A percentile compares a stretch with the other conserved stretches of the same genome.
These are phyloP conservation scores for Leucophenga montana DNA, from an alignment of 2,888 invertebrate species.

Conservation along the genomic window DNA sequence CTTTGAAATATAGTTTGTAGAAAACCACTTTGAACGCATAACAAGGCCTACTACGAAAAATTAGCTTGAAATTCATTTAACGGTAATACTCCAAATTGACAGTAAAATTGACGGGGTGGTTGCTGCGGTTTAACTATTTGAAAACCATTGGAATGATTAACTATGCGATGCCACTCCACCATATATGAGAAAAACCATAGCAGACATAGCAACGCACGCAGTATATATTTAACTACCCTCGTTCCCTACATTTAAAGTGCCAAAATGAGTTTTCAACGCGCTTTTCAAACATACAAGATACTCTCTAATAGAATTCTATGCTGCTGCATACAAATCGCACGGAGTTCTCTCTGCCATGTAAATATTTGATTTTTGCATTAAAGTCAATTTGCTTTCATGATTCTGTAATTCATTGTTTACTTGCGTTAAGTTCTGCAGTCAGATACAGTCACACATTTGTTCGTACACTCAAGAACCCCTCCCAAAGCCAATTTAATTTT, in stretches of 20 bases:
- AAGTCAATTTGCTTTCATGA: constrained; percentile 74
- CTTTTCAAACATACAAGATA: constrained; percentile 19
- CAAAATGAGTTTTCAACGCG: constrained; percentile 54
- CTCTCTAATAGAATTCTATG: constrained; percentile 4
- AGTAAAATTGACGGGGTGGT: too few species aligned
- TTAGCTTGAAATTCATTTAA: too few species aligned
- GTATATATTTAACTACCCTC: too few species aligned
- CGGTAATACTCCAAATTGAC: too few species aligned
- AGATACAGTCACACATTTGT: constrained; percentile 2
- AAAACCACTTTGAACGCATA: too few species aligned
- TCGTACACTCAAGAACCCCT: not conserved
- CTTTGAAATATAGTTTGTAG: too few species aligned
- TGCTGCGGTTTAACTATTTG: too few species aligned
- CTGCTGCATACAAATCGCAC: not conserved
- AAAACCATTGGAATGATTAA: too few species aligned
- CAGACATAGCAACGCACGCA: too few species aligned
- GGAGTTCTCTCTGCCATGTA: constrained; percentile 47
- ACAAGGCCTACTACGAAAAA: too few species aligned
- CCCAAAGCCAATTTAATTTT: constrained; percentile 9
- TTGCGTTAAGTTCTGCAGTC: constrained; percentile 60
- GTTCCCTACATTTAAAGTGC: constrained; percentile 63
- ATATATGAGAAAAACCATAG: too few species aligned
- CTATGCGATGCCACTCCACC: too few species aligned
- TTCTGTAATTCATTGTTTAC: constrained; percentile 73
- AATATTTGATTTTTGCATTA: constrained; percentile 74